phyloP scores from a whole-genome alignment of 2,797 vertebrate genomes.

The Varecia variegata region DNA sequence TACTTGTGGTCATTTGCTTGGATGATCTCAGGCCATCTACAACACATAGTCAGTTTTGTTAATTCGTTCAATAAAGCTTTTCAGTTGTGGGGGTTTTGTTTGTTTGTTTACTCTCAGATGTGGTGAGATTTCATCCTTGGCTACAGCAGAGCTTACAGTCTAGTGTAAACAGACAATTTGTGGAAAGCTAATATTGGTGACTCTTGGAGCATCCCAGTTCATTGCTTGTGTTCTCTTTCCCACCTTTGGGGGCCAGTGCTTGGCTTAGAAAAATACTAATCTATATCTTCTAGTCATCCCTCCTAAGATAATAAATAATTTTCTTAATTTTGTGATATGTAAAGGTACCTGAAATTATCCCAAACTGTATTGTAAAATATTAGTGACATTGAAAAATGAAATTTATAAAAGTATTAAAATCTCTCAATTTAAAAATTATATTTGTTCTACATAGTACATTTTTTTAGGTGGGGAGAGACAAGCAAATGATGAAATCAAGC shows the following conservation, averaged over 20 bases:
- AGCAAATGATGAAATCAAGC: not conserved
- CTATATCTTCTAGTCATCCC: not conserved
- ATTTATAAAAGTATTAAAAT: slow-evolving; percentile 11
- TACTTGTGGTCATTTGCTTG: not conserved
- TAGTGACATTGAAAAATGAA: not conserved
- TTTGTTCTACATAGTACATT: slow-evolving; percentile 4
- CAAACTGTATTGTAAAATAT: not conserved
- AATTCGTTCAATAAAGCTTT: not conserved
- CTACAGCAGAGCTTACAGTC: not conserved
- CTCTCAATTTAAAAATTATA: not conserved
- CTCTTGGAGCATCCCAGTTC: not conserved
- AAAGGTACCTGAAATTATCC: not conserved
- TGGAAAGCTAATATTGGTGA: not conserved
- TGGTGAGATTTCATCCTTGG: not conserved
- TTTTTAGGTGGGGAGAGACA: not conserved
- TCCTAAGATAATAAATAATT: not conserved
- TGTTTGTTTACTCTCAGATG: not conserved
- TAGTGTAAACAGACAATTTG: not conserved
- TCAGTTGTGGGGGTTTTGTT: not conserved
- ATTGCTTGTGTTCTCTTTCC: not conserved
- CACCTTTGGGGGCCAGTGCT: not conserved
- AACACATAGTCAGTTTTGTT: not conserved
- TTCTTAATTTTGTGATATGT: not conserved
- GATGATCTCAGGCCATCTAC: not conserved
- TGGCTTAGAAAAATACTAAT: not conserved